Conservation (phyloP, 2,888 invertebrate genomes). For the Melitaea athalia region DNA sequence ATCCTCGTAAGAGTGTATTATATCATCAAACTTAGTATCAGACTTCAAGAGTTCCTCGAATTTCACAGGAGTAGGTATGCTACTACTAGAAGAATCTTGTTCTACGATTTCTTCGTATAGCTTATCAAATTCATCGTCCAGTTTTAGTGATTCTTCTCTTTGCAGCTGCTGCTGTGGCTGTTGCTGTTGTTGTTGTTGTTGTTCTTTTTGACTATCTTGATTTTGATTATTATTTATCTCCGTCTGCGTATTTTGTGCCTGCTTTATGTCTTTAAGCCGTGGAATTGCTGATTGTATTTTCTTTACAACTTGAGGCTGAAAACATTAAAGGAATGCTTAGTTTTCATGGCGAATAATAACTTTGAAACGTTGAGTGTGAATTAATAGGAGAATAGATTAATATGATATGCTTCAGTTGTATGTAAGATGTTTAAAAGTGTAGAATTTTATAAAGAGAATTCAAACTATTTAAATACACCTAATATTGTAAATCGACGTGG, state of each 20-base stretch:
- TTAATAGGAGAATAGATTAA: not conserved
- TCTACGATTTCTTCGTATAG: conserved; percentile 65
- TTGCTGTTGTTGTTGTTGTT: conserved; percentile 7
- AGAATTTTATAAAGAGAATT: no score
- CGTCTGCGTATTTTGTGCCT: conserved; percentile 14
- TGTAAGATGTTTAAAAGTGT: no score
- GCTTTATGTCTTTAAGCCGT: conserved; percentile 44
- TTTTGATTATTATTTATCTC: conserved; percentile 18
- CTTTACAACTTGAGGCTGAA: conserved; percentile 19
- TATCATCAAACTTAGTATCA: conserved; percentile 69
- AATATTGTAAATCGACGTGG: no score
- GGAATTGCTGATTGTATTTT: conserved; percentile 49
- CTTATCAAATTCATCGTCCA: conserved; percentile 71
- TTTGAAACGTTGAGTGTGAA: no score
- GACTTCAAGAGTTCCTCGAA: conserved; percentile 60
- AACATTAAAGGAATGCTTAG: not conserved
- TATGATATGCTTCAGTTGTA: not conserved
- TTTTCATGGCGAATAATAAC: no score
- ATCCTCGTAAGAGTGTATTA: conserved; percentile 69
- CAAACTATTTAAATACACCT: no score
- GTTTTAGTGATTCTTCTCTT: conserved; percentile 24
- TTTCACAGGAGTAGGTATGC: conserved; percentile 45
- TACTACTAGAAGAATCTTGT: conserved; percentile 24
- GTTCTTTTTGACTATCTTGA: conserved; percentile 24
- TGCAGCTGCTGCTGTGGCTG: not conserved